Evolutionary conservation across 2,888 invertebrate genomes (phyloP), one percentile per base, ranked within the genome.

Genomic region (Noctuana brunneofusca): DNA sequence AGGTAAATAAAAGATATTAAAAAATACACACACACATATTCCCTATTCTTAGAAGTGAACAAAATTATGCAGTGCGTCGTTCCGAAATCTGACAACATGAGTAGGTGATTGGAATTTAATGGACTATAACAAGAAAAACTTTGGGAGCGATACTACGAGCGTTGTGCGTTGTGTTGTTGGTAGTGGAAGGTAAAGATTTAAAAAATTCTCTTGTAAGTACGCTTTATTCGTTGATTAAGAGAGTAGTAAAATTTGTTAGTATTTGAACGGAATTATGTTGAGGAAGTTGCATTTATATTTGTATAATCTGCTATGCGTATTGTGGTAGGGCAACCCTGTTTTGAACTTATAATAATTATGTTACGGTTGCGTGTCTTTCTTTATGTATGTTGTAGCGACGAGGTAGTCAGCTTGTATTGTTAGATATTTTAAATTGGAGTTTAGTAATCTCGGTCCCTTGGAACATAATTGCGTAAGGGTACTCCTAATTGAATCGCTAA

Each of bases 151-250:
- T 79, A 74, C 79, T 48, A 78, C 72, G 70, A 78, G 83, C 79
- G 83, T 84, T 82, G 84, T 84, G 86, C 84, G 83, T 81, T 81
- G 86, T 84, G 84, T 83, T 86, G 84, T 89, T 89, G 85, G 83
- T 78, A 76, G 79, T 80, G 78, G 78, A 78, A 76, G 86, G 84
- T 84, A 83, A 81, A 84, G 81, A 71, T 68, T 78, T 79, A 78
- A 78, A 78, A 72, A 78, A 72, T 75, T 78, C 74, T 72, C 76
- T 74, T 76, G 74, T 84, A 84, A 82, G 83, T 84, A 86, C 76
- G 84, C 85, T 88, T 86, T 78, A 76, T 81, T 60, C 54, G 54
- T 60, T 58, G 24, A 27, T 50, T 85, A 84, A 83, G 79, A 75
- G 74, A 67, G 78, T 87, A 86, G 84, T 72, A 72, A 81, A 84